Evolutionary conservation across 2,113 vertebrate genomes (phyloP).

Genomic region (Nanorana parkeri): DNA sequence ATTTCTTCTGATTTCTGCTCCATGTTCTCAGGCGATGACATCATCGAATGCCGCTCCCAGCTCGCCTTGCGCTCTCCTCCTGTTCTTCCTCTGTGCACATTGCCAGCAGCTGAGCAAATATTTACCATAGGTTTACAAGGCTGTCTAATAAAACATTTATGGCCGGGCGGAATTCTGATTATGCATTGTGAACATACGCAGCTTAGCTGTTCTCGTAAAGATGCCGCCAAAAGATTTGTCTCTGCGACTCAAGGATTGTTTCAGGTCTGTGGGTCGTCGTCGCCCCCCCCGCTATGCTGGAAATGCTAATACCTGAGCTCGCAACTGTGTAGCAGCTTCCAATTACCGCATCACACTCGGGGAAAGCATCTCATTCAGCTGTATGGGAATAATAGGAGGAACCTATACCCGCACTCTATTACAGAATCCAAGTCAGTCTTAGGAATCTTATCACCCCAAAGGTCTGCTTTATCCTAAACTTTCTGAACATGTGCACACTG

Average conservation of each 20-base stretch:
- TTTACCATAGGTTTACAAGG: conserved; percentile 32
- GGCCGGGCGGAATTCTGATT: conserved; percentile 3
- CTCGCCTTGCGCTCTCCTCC: neutral
- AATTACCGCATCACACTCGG: too few species aligned
- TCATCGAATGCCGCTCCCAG: neutral
- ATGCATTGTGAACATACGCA: conserved; percentile 32
- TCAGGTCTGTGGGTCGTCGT: neutral
- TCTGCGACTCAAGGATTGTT: neutral
- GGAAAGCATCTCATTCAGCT: too few species aligned
- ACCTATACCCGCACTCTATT: neutral
- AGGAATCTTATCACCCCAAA: too few species aligned
- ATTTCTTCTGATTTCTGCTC: neutral
- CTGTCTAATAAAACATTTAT: conserved; percentile 42
- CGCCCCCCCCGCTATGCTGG: too few species aligned
- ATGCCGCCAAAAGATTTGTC: neutral
- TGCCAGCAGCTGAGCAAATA: conserved; percentile 49
- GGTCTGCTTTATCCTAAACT: too few species aligned
- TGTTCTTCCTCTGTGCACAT: neutral
- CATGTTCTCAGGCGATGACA: conserved; percentile 7
- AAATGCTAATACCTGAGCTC: neutral
- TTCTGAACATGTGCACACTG: too few species aligned
- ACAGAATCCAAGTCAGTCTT: neutral
- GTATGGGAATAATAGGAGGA: too few species aligned
- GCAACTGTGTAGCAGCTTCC: neutral
- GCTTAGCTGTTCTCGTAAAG: conserved; percentile 25